Base-by-base conservation (phyloP, 2,888 invertebrate genomes). In the Lasioglossum pauxillum region DNA sequence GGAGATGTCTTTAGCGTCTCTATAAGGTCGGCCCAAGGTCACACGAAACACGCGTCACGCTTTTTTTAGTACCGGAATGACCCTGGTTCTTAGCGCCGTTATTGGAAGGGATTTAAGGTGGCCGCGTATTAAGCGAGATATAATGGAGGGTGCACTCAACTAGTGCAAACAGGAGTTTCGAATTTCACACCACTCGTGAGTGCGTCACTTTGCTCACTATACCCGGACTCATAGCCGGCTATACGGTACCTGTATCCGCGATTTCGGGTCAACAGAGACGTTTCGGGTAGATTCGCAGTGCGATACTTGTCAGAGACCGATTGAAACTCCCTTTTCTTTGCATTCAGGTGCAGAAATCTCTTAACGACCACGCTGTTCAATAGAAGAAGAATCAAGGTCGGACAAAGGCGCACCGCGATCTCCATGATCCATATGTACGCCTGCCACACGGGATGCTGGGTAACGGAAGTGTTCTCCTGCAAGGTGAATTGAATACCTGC, bases 361-460 rank as follows among this genome's bases (percentile, higher is more conserved):
- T 85, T 90, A 5, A 89, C 79, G 8, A 90, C 85, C 14, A 86
- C 75, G 35, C 84, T 85, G n/a, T 90, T 89, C 38, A 90, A 14
- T 14, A 88, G 16, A 46, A 87, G 75, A 19, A 90, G 83, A 12
- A 90, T 75, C 31, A 90, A 53, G 46, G 81, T 81, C 27, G 90
- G 90, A 1, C 81, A 86, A 10, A 90, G 81, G 14, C 87, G 87
- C 19, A 83, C 38, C 27, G 44, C 3, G 14, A 88, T 74, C 35
- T 87, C 83, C 90, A 90, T 88, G 57, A 44, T 69, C 90, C 90
- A 90, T 75, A 90, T 82, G 57, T 90, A 90, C 10, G 60, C 44
- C 12, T 46, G 82, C 90, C 90, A 90, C 14, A 88, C 69, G 1
- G 27, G 19, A 31, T 16, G 83, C 19, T n/a, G 44, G 5, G 88